These are phyloP conservation scores for Alouatta palliata DNA, from an alignment of 2,113 vertebrate species.

Conservation along the genomic window DNA sequence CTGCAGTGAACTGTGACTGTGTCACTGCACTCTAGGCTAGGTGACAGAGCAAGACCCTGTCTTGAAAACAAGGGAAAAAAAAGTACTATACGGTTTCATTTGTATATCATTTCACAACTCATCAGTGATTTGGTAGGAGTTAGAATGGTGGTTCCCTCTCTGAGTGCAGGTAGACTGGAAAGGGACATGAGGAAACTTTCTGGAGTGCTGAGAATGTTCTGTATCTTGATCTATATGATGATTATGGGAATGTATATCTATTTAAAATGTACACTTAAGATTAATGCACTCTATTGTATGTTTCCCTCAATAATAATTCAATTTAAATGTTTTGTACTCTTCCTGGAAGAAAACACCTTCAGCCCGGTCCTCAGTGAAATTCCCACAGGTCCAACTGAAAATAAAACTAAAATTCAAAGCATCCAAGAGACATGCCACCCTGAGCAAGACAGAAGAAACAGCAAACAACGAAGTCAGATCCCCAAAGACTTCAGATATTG, in stretches of 20 bases:
- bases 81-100: background rate
- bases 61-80: background rate
- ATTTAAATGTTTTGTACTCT: background rate
- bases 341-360: background rate
- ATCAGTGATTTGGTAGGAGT: background rate
- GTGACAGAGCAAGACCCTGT: background rate
- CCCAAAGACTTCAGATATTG: background rate
- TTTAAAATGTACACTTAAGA: background rate
- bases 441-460: slow-evolving; percentile 3
- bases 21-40: background rate
- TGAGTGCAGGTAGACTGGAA: background rate
- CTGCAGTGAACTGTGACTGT: no score
- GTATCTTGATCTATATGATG: background rate
- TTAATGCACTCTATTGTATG: background rate
- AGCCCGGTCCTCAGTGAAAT: background rate
- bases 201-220: background rate
- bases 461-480: background rate
- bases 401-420: slow-evolving; percentile 28
- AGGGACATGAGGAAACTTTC: background rate
- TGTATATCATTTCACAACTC: background rate
- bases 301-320: background rate
- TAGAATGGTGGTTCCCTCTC: background rate
- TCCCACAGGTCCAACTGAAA: background rate
- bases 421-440: background rate
- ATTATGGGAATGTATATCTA: background rate